Base-by-base conservation (phyloP, 2,113 vertebrate species). In the Neolamprologus cancellatus region DNA sequence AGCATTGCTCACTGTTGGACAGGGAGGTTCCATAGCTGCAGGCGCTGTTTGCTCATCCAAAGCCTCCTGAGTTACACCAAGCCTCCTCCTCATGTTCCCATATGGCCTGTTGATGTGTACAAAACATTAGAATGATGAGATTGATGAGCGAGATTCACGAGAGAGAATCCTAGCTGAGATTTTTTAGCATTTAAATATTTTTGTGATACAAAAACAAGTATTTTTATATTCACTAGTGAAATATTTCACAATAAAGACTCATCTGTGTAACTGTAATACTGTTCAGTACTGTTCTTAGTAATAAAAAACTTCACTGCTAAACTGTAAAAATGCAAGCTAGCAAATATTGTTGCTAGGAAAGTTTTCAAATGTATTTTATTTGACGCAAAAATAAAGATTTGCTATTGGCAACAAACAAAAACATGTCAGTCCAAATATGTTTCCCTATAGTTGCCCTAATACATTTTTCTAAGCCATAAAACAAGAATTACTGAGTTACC, bases 1-100 rank as follows among this genome's bases (percentile, higher is more conserved):
- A 50, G 50, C 64, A 79, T 81, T 76, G 66, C 89, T 93, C 81
- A 88, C 86, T 66, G 18, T 84, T 57, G 76, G 69, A 85, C 50
- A 5, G 81, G 66, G 81, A 83, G 53, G 79, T 57, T 89, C 85
- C 84, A 71, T 28, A 52, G 50, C 41, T 81, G 87, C 84, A 55
- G 87, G 81, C 2, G 34, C 46, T 53, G 39, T 15, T 5, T 81
- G 84, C 46, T 88, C 84, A 80, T 86, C 74, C 83, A 83, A 78
- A 86, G 15, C 87, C 84, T 86, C 84, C 82, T 12, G 69, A 69
- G 52, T 71, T 69, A 36, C 55, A 74, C 46, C 11, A 13, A 74
- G 84, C 28, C 78, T 82, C 87, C 59, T 91, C 84, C 79, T 85
- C 71, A 36, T 78, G 82, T 30, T 41, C 74, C 84, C 86, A 82